Conservation (phyloP, 2,888 invertebrate species). For the Clusia tigrina region DNA sequence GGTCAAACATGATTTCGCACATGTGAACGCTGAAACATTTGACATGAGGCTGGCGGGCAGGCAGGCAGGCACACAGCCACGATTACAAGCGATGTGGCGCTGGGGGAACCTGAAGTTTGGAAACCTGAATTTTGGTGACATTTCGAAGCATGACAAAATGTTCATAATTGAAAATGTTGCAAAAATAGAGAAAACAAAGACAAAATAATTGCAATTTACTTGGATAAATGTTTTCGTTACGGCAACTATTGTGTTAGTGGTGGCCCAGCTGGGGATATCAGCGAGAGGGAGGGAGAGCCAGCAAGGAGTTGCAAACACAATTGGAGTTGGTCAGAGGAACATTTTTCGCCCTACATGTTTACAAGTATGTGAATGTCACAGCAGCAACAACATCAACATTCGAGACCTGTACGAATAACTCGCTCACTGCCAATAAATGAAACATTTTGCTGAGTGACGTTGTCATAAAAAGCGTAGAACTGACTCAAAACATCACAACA, state of each 20-base stretch:
- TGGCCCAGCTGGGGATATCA: not conserved
- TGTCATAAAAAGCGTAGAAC: no score
- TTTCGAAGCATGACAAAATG: slow-evolving; percentile 2
- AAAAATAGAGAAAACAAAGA: not conserved
- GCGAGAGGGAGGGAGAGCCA: no score
- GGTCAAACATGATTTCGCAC: slow-evolving; percentile 54
- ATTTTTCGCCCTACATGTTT: no score
- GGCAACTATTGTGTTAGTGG: not conserved
- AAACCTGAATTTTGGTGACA: not conserved
- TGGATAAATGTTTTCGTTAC: not conserved
- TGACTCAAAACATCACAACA: no score
- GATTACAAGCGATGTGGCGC: no score
- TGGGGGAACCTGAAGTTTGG: not conserved
- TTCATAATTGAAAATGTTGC: not conserved
- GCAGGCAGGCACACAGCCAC: not conserved
- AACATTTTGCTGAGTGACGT: no score
- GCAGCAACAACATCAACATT: no score
- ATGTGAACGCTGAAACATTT: slow-evolving; percentile 25
- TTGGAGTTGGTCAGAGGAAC: no score
- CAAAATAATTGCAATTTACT: not conserved
- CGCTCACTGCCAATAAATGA: no score
- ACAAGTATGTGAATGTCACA: no score
- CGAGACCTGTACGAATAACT: no score
- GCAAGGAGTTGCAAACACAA: no score
- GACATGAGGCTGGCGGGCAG: not conserved